Base-by-base conservation (phyloP, 2,888 invertebrate species). In the Apamea epomidion region DNA sequence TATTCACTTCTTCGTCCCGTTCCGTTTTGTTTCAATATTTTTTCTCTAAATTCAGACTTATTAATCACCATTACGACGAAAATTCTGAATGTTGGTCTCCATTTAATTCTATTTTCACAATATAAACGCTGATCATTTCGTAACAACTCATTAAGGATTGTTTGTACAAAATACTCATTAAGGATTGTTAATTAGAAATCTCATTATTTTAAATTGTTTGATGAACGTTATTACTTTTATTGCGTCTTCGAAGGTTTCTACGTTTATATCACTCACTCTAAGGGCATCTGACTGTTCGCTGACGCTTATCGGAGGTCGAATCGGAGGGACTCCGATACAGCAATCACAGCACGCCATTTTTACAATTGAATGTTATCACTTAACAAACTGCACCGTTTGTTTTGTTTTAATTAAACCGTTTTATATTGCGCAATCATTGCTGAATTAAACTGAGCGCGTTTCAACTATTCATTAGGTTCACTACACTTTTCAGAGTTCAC, bases 301-400 rank as follows among this genome's bases (percentile, higher is more conserved):
- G 89, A 98, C 96, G 94, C 98, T 98, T 93, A 99, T 98, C 85
- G 99, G 99, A 87, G 98, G 97, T 91, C 98, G 97, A 90, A 99
- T 98, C 81, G 98, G 98, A 90, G 98, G 97, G 84, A 98, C 98
- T 90, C 97, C 97, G 91, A 97, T 97, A 94, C 98, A 98, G 94
- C 98, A 98, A 88, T 95, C 95, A 94, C 98, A 98, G 94, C 98
- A 98, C 91, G 97, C 96, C 98, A 98, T 98, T 90, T 84, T 94
- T 90, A 88, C 87, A 90, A 89, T 88, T 88, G 84, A 91, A 88
- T 92, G 76, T 92, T 89, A 90, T 91, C 92, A 94, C 94, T 92
- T 88, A 92, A 93, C 92, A 92, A 92, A 94, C 94, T 92, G 85
- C 94, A 95, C 94, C 84, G 86, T 91, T 92, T 90, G 54, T 85